Evolutionary conservation across 2,113 vertebrate species (phyloP).

Genomic region (Haplotaxodon microlepis): DNA sequence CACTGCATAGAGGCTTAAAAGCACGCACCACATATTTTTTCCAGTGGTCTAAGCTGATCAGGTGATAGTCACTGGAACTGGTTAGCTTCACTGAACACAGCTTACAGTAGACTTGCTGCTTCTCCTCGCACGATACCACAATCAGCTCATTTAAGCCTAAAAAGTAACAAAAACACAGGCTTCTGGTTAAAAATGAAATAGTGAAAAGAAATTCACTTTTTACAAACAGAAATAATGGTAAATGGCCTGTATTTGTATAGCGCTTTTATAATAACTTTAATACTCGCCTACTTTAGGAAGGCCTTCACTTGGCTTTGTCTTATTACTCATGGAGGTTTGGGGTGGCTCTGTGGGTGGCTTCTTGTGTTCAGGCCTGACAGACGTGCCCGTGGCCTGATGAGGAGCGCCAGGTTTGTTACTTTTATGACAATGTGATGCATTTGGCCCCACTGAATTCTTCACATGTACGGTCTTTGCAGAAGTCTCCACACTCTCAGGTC

Average conservation of each 20-base stretch:
- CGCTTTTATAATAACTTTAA: neutral
- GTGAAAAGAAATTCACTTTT: neutral
- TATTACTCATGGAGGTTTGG: neutral
- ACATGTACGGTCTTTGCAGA: neutral
- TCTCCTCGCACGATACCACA: neutral
- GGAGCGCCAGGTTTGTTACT: neutral
- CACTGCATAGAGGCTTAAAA: neutral
- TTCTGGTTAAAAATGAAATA: neutral
- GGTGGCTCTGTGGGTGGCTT: neutral
- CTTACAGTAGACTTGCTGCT: slow-evolving; percentile 38
- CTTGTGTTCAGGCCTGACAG: neutral
- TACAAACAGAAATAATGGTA: neutral
- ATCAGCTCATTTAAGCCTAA: slow-evolving; percentile 25
- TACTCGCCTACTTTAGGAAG: slow-evolving; percentile 24
- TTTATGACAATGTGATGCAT: neutral
- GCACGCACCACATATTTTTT: slow-evolving; percentile 36
- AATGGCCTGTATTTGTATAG: too few species aligned
- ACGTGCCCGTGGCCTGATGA: neutral
- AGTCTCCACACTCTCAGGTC: neutral
- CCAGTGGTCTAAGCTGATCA: neutral
- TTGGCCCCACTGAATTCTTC: neutral
- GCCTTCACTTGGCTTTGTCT: neutral
- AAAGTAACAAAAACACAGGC: neutral
- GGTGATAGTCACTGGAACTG: neutral
- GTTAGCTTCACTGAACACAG: slow-evolving; percentile 32